These are phyloP conservation scores for Eutrigla gurnardus DNA, from an alignment of 2,797 vertebrate genomes.

Conservation along the genomic window DNA sequence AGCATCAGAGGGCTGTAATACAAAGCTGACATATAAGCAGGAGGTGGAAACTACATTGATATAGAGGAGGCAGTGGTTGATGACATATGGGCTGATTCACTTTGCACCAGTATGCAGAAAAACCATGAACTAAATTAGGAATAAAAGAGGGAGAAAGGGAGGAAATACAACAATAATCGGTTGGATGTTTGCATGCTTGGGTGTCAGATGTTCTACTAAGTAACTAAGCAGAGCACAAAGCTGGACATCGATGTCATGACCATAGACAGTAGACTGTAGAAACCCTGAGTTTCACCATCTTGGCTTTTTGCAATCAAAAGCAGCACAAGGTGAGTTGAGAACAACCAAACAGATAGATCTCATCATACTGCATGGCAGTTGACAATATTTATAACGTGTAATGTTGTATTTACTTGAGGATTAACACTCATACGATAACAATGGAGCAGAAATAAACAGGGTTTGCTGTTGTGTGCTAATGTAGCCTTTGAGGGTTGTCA, in stretches of 20 bases:
- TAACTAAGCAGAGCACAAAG: too few species aligned
- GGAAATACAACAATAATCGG: slow-evolving; percentile 11
- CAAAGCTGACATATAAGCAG: slow-evolving; percentile 55
- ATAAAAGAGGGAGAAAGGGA: slow-evolving; percentile 1
- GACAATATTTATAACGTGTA: slow-evolving; percentile 1
- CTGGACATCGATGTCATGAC: too few species aligned
- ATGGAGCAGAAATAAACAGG: slow-evolving; percentile 24
- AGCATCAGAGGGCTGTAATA: slow-evolving; percentile 59
- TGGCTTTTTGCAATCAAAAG: too few species aligned
- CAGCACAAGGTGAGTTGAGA: too few species aligned
- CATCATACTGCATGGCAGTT: background rate
- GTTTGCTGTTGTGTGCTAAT: slow-evolving; percentile 36
- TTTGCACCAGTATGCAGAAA: slow-evolving; percentile 27
- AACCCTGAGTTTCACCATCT: too few species aligned
- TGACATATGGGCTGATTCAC: slow-evolving; percentile 42
- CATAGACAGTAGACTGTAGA: too few species aligned
- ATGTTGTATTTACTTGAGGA: slow-evolving; percentile 21
- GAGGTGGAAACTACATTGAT: slow-evolving; percentile 54
- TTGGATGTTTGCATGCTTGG: slow-evolving; percentile 21
- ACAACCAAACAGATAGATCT: background rate
- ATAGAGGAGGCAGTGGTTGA: slow-evolving; percentile 43
- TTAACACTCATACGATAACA: slow-evolving; percentile 16
- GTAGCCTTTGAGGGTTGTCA: slow-evolving; percentile 23
- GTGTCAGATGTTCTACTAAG: too few species aligned
- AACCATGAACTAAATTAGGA: slow-evolving; percentile 33